phyloP scores from a whole-genome alignment of 2,888 invertebrate genomes.

The Hirtodrosophila trivittata region DNA sequence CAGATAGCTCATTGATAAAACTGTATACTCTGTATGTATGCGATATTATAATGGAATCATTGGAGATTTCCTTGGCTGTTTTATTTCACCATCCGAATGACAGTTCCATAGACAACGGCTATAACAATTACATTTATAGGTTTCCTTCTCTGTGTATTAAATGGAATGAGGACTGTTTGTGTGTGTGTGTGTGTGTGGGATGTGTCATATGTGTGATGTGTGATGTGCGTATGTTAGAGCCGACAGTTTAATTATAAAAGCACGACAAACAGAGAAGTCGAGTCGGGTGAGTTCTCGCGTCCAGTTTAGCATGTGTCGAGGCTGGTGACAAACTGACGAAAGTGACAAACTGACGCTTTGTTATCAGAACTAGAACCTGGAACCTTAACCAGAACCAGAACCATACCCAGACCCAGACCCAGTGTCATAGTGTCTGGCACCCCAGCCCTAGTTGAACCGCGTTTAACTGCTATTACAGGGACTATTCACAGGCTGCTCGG shows the following conservation, averaged over 20 bases:
- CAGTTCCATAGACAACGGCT: not conserved
- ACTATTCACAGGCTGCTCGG: conserved; percentile 26
- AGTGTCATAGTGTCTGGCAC: not conserved
- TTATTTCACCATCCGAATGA: conserved; percentile 26
- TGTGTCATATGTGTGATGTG: conserved; percentile 16
- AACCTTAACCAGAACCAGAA: not conserved
- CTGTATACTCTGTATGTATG: too few relatives aligned
- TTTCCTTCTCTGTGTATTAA: conserved; percentile 9
- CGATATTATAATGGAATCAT: not conserved
- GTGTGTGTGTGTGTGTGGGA: conserved; percentile 10
- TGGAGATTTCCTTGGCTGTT: conserved; percentile 11
- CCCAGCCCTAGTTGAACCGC: conserved; percentile 1
- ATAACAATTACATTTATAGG: conserved; percentile 6
- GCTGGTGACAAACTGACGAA: conserved; percentile 54
- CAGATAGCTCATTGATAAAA: conserved; percentile 22
- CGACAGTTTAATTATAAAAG: conserved; percentile 54
- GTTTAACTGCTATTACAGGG: conserved; percentile 36
- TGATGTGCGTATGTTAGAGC: conserved; percentile 4
- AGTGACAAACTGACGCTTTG: conserved; percentile 32
- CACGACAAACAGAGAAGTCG: conserved; percentile 17
- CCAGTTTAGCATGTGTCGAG: conserved; percentile 14
- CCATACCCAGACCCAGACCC: not conserved
- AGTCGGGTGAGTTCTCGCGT: conserved; percentile 25
- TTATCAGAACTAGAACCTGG: conserved; percentile 31
- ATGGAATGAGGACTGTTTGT: not conserved